Base-by-base conservation (phyloP, 2,888 invertebrate genomes). In the Nysson spinosus region DNA sequence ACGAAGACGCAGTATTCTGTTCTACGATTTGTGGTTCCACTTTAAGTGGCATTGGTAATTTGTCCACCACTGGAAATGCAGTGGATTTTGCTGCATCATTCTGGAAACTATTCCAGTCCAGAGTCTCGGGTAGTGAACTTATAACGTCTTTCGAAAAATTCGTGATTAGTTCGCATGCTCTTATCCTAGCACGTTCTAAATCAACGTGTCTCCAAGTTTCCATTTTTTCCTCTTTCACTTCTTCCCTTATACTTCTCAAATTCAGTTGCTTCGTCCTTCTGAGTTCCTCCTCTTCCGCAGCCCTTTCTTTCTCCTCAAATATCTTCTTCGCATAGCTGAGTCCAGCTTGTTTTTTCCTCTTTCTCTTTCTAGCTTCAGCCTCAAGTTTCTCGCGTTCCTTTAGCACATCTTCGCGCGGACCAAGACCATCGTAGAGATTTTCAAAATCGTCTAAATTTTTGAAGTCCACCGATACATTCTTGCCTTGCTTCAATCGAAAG, bases 241-340 rank as follows among this genome's bases (percentile, higher is more conserved):
- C 83, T 30, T 86, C 85, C 26, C 78, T 82, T n/a, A 82, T 69
- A 42, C 83, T 85, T 5, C 83, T 69, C 4, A 86, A 55, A 16
- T 81, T 83, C 4, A 85, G 63, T 14, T 85, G 81, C 24, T 85
- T 86, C 1, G 81, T 88, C 74, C 87, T 84, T 75, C 88, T 89
- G 74, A 89, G 87, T 54, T 87, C 85, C 84, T 91, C 91, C 81
- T 92, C 91, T 79, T 93, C 93, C 1, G 92, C 93, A 28, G 91
- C 88, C 70, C 89, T 90, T 83, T 94, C 93, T 85, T 94, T 94
- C 49, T 92, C 93, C 87, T 94, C 94, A 85, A 94, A 94, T 77
- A 94, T 92, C 88, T 92, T 92, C 72, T 91, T 91, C 85, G 91
- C 90, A 46, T 90, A 89, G 43, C 90, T 92, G 16, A 93, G 82